Base-by-base conservation (phyloP, 2,113 vertebrate genomes). In the Oryzias melastigma region DNA sequence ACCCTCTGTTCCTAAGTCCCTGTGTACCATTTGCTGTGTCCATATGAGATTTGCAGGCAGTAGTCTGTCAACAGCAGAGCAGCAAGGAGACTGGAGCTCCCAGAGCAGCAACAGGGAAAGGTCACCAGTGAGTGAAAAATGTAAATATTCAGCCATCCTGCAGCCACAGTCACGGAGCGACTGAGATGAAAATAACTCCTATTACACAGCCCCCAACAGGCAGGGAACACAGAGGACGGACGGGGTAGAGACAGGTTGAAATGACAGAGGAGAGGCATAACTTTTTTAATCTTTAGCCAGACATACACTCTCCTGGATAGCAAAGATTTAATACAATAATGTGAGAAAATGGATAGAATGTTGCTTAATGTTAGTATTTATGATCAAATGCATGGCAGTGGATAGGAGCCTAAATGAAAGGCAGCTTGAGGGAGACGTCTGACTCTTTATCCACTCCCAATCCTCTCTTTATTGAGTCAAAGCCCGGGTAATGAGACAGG, bases 91-190 rank as follows among this genome's bases (percentile, higher is more conserved):
- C 87, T 70, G 80, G 76, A 80, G 83, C 81, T 90, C 87, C 88
- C 87, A 82, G 81, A 84, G 87, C 83, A 68, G 76, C 75, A 71
- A 81, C 83, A 81, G 73, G 73, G 81, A 89, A 91, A 91, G 87
- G 87, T 90, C 88, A 89, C 80, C 73, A 84, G 82, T 85, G 77
- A 82, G 82, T 87, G 85, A 89, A 86, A 88, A 89, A 87, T 88
- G 84, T 85, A 87, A 91, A 91, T 89, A 88, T 87, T 69, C 85
- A 85, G 85, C 80, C 81, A 82, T 83, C 70, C 82, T 72, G 75
- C 74, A 55, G 78, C 82, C 75, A 83, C 68, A 84, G 83, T 78
- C 72, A 66, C 73, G 58, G 76, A 87, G 79, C 82, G 78, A 84
- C 77, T 73, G 68, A 72, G 84, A 87, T 83, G 82, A 81, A 90